A percentile compares a stretch with the other conserved stretches of the same genome.
Conservation (phyloP, 2,888 invertebrate species). For the Fragum fragum region DNA sequence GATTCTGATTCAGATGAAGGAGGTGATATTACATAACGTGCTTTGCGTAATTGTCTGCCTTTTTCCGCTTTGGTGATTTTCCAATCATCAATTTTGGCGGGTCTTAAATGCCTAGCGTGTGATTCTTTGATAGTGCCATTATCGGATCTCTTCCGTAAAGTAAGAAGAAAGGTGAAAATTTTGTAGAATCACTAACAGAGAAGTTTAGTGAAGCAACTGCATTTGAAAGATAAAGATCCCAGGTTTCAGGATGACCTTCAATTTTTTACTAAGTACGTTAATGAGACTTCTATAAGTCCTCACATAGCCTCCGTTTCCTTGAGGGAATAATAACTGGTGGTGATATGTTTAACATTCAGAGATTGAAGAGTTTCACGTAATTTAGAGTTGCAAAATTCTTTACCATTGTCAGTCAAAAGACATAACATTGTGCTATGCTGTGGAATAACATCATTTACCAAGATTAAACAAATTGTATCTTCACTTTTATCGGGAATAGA, state of each 20-base stretch:
- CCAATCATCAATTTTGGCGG: conserved; percentile 31
- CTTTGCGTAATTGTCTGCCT: not conserved
- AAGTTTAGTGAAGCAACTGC: conserved; percentile 49
- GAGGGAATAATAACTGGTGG: conserved; percentile 30
- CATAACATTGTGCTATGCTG: conserved; percentile 34
- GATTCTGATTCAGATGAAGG: not conserved
- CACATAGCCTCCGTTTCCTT: conserved; percentile 24
- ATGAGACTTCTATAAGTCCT: conserved; percentile 27
- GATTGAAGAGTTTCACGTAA: conserved; percentile 35
- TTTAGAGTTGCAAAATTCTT: conserved; percentile 26
- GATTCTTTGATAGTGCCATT: too few species aligned
- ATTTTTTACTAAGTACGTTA: conserved; percentile 36
- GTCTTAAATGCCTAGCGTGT: too few species aligned
- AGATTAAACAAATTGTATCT: conserved; percentile 7
- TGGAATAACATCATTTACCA: conserved; percentile 33
- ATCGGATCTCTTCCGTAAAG: conserved; percentile 46
- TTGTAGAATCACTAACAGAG: conserved; percentile 41
- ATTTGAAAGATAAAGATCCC: conserved; percentile 54
- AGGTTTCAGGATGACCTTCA: conserved; percentile 32
- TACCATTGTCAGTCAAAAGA: conserved; percentile 47
- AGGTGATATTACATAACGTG: not conserved
- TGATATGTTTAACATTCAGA: conserved; percentile 46
- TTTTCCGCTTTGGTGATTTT: not conserved
- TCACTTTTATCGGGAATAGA: conserved; percentile 32
- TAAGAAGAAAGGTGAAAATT: conserved; percentile 41